Evolutionary conservation across 2,797 vertebrate species (phyloP).

Genomic region (Gastrophryne carolinensis): DNA sequence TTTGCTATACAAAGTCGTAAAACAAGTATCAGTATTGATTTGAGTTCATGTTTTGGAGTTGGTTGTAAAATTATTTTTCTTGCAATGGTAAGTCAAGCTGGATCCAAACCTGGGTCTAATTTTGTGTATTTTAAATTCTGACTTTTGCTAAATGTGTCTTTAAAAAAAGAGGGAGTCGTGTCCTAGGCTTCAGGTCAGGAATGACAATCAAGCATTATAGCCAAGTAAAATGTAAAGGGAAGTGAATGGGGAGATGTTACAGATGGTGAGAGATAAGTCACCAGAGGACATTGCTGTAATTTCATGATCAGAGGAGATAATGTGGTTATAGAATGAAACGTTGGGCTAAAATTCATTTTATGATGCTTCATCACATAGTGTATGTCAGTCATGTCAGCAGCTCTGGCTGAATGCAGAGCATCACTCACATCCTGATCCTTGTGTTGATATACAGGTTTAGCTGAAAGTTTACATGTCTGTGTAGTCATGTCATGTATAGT

Average conservation of each 20-base stretch:
- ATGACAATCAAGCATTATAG: background rate
- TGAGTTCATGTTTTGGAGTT: background rate
- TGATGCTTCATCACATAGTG: constrained; percentile 8
- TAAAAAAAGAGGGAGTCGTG: background rate
- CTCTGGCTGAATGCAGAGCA: background rate
- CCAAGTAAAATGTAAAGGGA: background rate
- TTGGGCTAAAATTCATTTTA: background rate
- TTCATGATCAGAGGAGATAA: background rate
- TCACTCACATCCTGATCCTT: background rate
- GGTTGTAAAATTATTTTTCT: background rate
- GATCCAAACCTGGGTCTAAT: constrained; percentile 5
- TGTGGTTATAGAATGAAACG: background rate
- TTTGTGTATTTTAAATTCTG: background rate
- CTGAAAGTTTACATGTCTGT: background rate
- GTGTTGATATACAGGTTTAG: background rate
- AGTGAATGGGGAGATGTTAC: background rate
- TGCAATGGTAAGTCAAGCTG: background rate
- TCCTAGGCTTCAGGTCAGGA: background rate
- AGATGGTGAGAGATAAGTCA: background rate
- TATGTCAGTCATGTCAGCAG: constrained; percentile 18
- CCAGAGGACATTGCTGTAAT: background rate
- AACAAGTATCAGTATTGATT: background rate
- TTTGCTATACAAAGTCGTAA: too few relatives aligned
- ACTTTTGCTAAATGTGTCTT: background rate
- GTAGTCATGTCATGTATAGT: too few relatives aligned